These are phyloP conservation scores for Falco peregrinus DNA, from an alignment of 2,797 vertebrate species.

Conservation along the genomic window DNA sequence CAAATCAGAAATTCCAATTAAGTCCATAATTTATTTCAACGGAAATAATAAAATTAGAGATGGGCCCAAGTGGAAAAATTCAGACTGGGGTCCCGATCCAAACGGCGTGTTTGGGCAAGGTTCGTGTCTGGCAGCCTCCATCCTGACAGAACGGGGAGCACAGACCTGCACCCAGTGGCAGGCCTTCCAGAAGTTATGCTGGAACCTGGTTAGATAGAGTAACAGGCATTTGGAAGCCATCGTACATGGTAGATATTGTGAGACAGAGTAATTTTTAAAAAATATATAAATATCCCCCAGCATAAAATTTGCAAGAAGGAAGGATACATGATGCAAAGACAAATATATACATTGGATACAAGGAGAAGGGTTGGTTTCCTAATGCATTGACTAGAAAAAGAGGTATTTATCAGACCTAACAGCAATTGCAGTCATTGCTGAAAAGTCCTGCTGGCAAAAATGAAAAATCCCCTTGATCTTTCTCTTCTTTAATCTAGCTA, in stretches of 20 bases:
- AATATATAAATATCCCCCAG: not conserved
- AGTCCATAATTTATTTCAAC: slow-evolving; percentile 57
- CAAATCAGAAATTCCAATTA: slow-evolving; percentile 68
- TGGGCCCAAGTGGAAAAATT: not conserved
- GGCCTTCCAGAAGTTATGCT: not conserved
- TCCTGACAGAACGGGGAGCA: not conserved
- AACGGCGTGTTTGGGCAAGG: accelerated
- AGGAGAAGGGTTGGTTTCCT: not conserved
- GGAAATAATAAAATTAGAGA: slow-evolving; percentile 59
- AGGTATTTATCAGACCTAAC: not conserved
- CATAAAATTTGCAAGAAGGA: not conserved
- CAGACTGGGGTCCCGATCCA: not conserved
- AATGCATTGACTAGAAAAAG: not conserved
- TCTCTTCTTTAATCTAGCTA: not conserved
- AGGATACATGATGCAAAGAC: not conserved
- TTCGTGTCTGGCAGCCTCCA: not conserved
- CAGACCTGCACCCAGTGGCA: not conserved
- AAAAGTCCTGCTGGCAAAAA: not conserved
- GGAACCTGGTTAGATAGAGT: not conserved
- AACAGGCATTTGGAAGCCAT: not conserved
- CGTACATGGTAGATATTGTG: not conserved
- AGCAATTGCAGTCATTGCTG: not conserved
- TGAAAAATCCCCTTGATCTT: not conserved
- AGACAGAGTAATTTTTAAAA: not conserved
- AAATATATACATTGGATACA: not conserved